These are phyloP conservation scores for Dynastes maya DNA, from an alignment of 2,888 invertebrate species.

Conservation along the genomic window DNA sequence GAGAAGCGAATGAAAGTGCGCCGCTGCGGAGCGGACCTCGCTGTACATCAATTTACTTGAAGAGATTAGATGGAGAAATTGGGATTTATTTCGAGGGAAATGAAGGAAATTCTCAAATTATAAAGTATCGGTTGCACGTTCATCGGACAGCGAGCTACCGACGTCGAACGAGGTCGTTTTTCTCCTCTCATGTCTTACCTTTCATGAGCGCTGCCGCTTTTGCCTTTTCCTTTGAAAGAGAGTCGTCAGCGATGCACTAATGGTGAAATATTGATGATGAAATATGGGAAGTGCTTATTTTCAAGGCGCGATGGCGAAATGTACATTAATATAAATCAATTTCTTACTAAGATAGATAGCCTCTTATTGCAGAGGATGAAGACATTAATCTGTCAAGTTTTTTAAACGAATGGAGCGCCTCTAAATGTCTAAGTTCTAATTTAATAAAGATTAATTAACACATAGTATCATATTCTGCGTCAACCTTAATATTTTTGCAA, in stretches of 20 bases:
- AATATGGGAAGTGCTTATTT: slow-evolving; percentile 29
- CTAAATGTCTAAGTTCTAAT: too few species aligned
- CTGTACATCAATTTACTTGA: slow-evolving; percentile 49
- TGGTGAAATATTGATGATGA: slow-evolving; percentile 26
- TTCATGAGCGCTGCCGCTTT: slow-evolving; percentile 10
- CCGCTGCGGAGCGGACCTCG: slow-evolving; percentile 23
- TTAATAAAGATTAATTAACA: too few species aligned
- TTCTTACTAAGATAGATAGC: neutral
- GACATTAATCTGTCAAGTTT: neutral
- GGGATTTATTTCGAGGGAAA: slow-evolving; percentile 48
- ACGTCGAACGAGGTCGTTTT: neutral
- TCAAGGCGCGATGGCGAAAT: neutral
- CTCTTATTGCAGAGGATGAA: neutral
- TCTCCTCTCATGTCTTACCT: slow-evolving; percentile 9
- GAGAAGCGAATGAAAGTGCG: neutral
- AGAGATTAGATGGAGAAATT: slow-evolving; percentile 48
- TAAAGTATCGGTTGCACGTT: slow-evolving; percentile 47
- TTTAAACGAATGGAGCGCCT: neutral
- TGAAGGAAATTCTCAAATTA: slow-evolving; percentile 47
- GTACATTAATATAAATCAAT: slow-evolving; percentile 12
- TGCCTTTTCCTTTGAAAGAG: slow-evolving; percentile 10
- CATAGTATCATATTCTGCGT: too few species aligned
- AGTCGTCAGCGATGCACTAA: slow-evolving; percentile 13
- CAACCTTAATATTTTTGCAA: too few species aligned
- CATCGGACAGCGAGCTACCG: slow-evolving; percentile 11